Evolutionary conservation across 1,140 invertebrate genomes (phyloP).

Genomic region (Melanaphis sacchari): DNA sequence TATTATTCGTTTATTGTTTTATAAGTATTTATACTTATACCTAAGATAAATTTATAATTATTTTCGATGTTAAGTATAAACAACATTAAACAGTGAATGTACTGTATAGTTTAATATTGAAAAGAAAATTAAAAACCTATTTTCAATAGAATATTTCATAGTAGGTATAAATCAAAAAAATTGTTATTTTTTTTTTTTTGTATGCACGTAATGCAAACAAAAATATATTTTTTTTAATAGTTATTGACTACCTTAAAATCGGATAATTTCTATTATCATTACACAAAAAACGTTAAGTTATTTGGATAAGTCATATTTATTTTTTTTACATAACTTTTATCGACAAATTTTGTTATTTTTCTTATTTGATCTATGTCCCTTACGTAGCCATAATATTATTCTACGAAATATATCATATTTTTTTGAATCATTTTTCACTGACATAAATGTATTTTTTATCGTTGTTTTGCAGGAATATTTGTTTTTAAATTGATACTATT

Average conservation of each 20-base stretch:
- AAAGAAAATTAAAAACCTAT: too few species aligned
- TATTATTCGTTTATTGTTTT: background rate
- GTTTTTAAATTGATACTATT: background rate
- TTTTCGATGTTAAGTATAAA: background rate
- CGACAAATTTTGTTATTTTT: background rate
- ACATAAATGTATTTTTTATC: slow-evolving; percentile 7
- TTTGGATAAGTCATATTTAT: background rate
- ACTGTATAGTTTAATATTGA: too few species aligned
- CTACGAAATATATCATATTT: background rate
- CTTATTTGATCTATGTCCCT: background rate
- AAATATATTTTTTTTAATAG: too few species aligned
- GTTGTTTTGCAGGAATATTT: background rate
- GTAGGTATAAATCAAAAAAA: too few species aligned
- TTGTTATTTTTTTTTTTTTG: too few species aligned
- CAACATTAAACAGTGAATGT: background rate
- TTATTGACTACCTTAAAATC: background rate
- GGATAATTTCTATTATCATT: background rate
- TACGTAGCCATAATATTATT: background rate
- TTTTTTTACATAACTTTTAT: background rate
- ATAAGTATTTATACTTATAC: background rate
- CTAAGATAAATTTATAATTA: background rate
- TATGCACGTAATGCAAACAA: too few species aligned
- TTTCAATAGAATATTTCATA: too few species aligned
- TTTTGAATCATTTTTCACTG: background rate
- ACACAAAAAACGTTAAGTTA: background rate